Evolutionary conservation across 2,888 invertebrate genomes (phyloP), one percentile per base, ranked within the genome.

Genomic region (Theretra japonica): DNA sequence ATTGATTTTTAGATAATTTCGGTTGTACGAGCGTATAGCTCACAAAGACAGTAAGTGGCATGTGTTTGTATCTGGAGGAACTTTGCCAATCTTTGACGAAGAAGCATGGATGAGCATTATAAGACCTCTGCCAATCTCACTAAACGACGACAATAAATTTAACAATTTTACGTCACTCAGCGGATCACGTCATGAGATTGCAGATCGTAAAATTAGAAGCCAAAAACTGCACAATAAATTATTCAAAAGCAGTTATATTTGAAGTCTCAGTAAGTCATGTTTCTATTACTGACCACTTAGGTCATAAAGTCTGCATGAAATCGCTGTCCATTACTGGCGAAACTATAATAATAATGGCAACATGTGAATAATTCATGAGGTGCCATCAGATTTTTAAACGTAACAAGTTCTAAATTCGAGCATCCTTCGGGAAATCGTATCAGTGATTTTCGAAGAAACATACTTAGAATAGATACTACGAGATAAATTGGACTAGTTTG

Each of bases 331-430:
- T 65, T 65, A 65, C 48, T 41, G 48, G 65, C 17, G 48, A 65
- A 65, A 65, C 65, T 65, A 65, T 65, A 65, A 65, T 48, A 65
- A 48, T 65, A 65, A 65, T 65, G 65, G 48, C 23, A 65, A 17
- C 48, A 23, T 15, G 41, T 65, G 41, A 65, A 65, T 65, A 48
- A 65, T 65, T 48, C 65, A 65, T 65, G 41, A 65, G 15, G n/a
- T 60, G n/a, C 23, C 65, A 23, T 65, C 65, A 65, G 65, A 65
- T 65, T 65, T 60, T 62, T 23, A 65, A 60, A 77, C 74, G 23
- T 19, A 65, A 41, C 62, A 21, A 48, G 48, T 23, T 17, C 65
- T 23, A 23, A 48, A 41, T 65, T 23, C 17, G 5, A 48, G 41
- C 23, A 48, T 62, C 41, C 41, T 8, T 48, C 65, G 23, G 33